phyloP scores from a whole-genome alignment of 1,140 invertebrate species.

The Tetranychus cinnabarinus region DNA sequence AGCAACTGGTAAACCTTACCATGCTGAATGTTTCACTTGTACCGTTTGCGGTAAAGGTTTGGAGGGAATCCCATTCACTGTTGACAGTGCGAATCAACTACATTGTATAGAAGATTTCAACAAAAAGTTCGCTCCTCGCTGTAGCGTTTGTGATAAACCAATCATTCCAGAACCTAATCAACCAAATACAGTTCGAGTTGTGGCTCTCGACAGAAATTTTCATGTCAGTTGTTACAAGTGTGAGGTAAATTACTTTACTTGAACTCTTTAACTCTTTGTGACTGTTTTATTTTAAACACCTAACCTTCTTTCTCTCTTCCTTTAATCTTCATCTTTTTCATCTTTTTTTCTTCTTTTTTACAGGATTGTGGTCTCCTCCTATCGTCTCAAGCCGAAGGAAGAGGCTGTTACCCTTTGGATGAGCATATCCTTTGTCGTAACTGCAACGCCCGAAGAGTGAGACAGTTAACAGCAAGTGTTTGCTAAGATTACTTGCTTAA shows the following conservation, averaged over 20 bases:
- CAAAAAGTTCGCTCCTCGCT: conserved; percentile 94
- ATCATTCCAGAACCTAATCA: conserved; percentile 89
- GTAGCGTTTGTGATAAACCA: conserved; percentile 48
- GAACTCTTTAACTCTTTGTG: background rate
- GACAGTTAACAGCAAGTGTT: too few species aligned
- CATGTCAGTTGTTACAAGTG: conserved; percentile 92
- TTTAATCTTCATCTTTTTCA: conserved; percentile 10
- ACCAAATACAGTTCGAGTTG: conserved; percentile 87
- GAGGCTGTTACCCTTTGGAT: conserved; percentile 88
- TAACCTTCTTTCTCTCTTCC: background rate
- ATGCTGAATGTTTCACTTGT: conserved; percentile 89
- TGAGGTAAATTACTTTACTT: conserved; percentile 62
- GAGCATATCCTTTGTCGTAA: conserved; percentile 88
- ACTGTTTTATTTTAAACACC: background rate
- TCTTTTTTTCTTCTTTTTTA: background rate
- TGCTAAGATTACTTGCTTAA: too few species aligned
- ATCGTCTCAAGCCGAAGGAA: conserved; percentile 76
- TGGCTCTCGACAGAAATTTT: conserved; percentile 87
- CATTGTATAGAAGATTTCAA: conserved; percentile 98
- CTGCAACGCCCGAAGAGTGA: conserved; percentile 49
- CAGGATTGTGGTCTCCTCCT: conserved; percentile 75
- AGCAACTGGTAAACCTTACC: conserved; percentile 78
- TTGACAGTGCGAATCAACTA: conserved; percentile 90
- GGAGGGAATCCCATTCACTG: conserved; percentile 92
- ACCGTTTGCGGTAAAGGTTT: conserved; percentile 81